phyloP scores from a whole-genome alignment of 2,113 vertebrate species.

The Micromys minutus region DNA sequence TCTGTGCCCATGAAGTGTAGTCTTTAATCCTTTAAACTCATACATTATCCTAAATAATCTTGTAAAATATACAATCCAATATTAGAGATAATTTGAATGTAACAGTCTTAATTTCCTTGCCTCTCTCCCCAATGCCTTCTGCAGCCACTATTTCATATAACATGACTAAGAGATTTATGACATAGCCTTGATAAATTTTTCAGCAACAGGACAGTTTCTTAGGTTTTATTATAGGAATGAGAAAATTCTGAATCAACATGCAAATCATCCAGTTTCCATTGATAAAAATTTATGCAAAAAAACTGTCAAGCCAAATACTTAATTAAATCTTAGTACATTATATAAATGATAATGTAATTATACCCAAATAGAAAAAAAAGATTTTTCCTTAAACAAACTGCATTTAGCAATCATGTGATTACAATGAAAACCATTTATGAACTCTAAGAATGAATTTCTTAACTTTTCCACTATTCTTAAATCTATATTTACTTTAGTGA shows the following conservation, averaged over 20 bases:
- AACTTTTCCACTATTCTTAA: not conserved
- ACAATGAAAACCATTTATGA: too few relatives aligned
- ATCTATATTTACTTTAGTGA: not conserved
- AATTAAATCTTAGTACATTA: too few relatives aligned
- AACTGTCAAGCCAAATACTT: not conserved
- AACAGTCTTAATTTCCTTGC: too few relatives aligned
- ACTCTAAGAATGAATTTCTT: not conserved
- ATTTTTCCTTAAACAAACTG: not conserved
- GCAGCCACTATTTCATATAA: too few relatives aligned
- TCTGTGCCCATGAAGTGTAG: not conserved
- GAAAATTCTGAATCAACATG: not conserved
- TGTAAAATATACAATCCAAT: too few relatives aligned
- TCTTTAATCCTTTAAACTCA: not conserved
- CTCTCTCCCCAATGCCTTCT: too few relatives aligned
- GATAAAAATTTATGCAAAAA: not conserved
- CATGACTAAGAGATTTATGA: too few relatives aligned
- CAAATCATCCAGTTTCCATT: not conserved
- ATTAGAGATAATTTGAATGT: too few relatives aligned
- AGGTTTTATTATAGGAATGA: not conserved
- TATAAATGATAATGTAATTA: not conserved
- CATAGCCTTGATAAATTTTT: not conserved
- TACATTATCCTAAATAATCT: too few relatives aligned
- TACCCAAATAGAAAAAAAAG: not conserved
- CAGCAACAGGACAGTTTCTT: not conserved
- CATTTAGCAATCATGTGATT: too few relatives aligned